Conservation (phyloP, 2,888 invertebrate species). For the Geotrupes spiniger region DNA sequence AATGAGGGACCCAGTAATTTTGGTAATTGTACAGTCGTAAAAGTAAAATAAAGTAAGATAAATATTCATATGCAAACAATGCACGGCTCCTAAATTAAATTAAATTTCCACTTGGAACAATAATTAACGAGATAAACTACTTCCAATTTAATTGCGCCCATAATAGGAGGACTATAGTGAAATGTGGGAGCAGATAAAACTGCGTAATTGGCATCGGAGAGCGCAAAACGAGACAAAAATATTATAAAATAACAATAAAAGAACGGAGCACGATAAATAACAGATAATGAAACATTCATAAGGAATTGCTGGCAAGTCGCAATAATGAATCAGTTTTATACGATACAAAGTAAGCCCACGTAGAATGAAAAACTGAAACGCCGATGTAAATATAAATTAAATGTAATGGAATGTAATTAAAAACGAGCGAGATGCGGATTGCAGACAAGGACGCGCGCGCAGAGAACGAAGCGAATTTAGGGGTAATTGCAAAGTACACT, state of each 20-base stretch:
- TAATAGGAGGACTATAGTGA: constrained; percentile 31
- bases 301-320: constrained; percentile 26
- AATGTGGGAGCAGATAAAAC: constrained; percentile 31
- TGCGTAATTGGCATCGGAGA: constrained; percentile 30
- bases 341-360: constrained; percentile 25
- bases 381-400: constrained; percentile 37
- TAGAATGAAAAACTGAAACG: constrained; percentile 32
- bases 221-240: constrained; percentile 28
- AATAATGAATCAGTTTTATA: constrained; percentile 28
- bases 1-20: too few relatives aligned
- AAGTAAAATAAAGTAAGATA: constrained; percentile 17
- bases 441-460: constrained; percentile 20
- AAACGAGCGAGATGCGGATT: constrained; percentile 32
- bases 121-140: constrained; percentile 37
- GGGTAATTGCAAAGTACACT: too few relatives aligned
- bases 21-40: too few relatives aligned
- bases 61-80: constrained; percentile 31
- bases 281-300: constrained; percentile 32
- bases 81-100: constrained; percentile 33
- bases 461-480: constrained; percentile 24
- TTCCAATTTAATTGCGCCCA: constrained; percentile 35
- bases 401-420: constrained; percentile 39
- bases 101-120: constrained; percentile 35
- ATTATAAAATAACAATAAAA: constrained; percentile 29
- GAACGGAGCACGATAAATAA: constrained; percentile 16